A percentile compares a stretch with the other conserved stretches of the same genome.
Evolutionary conservation across 1,140 invertebrate genomes (phyloP).

Genomic region (Drosophila burlai): DNA sequence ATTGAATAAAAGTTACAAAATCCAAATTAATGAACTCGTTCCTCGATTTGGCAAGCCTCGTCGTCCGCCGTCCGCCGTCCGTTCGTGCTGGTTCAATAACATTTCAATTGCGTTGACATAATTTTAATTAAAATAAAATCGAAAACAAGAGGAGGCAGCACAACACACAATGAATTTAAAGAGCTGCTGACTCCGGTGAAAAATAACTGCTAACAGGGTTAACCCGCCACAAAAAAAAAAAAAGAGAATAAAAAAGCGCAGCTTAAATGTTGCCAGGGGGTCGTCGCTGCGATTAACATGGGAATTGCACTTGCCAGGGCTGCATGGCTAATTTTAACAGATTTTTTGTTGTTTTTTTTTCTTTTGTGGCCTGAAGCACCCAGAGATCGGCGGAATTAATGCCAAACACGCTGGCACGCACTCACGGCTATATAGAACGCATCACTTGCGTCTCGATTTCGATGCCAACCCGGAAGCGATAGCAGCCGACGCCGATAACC

Average conservation of each 20-base stretch:
- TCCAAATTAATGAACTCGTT: conserved; percentile 77
- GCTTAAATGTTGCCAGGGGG: conserved; percentile 22
- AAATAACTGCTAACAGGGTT: conserved; percentile 63
- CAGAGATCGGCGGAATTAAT: conserved; percentile 16
- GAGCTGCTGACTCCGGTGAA: conserved; percentile 56
- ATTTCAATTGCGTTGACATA: conserved; percentile 82
- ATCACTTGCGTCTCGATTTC: conserved; percentile 4
- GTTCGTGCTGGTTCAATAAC: conserved; percentile 73
- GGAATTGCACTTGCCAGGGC: conserved; percentile 63
- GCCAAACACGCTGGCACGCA: conserved; percentile 13
- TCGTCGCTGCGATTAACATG: conserved; percentile 54
- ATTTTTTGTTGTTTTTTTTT: background rate
- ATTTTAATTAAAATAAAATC: conserved; percentile 81
- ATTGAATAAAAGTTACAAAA: conserved; percentile 76
- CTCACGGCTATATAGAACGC: conserved; percentile 11
- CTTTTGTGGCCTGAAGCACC: background rate
- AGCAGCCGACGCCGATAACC: conserved; percentile 34
- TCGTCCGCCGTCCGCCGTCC: conserved; percentile 1
- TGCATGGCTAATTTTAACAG: conserved; percentile 17
- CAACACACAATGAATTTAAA: conserved; percentile 76
- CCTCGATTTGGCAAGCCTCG: conserved; percentile 39
- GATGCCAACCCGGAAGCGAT: conserved; percentile 46
- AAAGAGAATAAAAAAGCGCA: background rate
- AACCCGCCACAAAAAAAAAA: conserved; percentile 37
- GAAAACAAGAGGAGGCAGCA: conserved; percentile 35